Base-by-base conservation (phyloP, 2,888 invertebrate genomes). In the Invenusta paracnida region DNA sequence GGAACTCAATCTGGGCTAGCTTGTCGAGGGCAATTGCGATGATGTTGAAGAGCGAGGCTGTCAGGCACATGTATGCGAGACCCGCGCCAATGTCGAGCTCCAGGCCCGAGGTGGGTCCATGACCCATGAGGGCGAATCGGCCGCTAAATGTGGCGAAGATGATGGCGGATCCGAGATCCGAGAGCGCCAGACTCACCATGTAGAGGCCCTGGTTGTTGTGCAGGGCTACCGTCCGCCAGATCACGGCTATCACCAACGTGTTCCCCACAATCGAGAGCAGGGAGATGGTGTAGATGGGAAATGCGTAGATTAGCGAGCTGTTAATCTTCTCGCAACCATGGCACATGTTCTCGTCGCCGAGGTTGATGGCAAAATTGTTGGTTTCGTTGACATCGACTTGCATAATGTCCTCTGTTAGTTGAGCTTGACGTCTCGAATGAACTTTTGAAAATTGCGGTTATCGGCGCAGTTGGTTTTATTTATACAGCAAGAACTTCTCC, bases 31-130 rank as follows among this genome's bases (percentile, higher is more conserved):
- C 85, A 30, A 85, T 85, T n/a, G 28, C 84, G 0, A 85, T 83
- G 17, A 31, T 85, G 85, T 29, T 30, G 85, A 83, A 85, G 2
- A 85, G 84, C 0, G 83, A 28, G 1, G 31, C 29, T 25, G 85
- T 85, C 0, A 85, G 29, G 1, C 29, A 85, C 28, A 85, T 23
- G 31, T 85, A 85, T n/a, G 82, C 27, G 1, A 81, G 25, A 23
- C 85, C 82, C 17, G 85, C 85, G 23, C 85, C 85, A 27, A 85
- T 85, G 85, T 85, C 85, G 1, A 85, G 29, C 85, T 85, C 85
- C 85, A 84, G 0, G 85, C n/a, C 23, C 2, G 28, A 86, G 23
- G 27, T 28, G n/a, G 85, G 85, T 29, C 83, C 29, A 17, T 85
- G 23, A 25, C 83, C 83, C 23, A 28, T 85, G 0, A 85, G 31